These are phyloP conservation scores for Porites lutea DNA, from an alignment of 64 coral and sea anemone genomes.

Conservation along the genomic window DNA sequence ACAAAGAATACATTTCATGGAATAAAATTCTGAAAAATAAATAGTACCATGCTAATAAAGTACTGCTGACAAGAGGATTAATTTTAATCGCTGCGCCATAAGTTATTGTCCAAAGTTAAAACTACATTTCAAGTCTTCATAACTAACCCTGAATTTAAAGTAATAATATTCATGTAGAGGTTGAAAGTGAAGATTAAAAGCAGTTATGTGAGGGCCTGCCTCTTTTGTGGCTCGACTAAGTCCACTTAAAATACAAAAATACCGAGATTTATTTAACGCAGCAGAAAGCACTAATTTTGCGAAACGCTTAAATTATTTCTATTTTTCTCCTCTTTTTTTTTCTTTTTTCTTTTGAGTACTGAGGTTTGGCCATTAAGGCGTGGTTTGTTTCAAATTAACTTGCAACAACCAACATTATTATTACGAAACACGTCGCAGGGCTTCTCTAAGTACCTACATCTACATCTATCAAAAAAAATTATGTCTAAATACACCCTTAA, in stretches of 20 bases:
- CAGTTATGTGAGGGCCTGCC: conserved; percentile 39
- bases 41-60: too few relatives aligned
- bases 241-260: conserved; percentile 49
- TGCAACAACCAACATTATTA: neutral
- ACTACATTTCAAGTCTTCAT: too few relatives aligned
- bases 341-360: neutral
- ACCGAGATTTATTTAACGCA: conserved; percentile 24
- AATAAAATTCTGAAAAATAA: too few relatives aligned
- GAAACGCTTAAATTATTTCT: neutral
- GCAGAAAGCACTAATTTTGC: neutral
- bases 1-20: too few relatives aligned
- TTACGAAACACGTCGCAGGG: neutral
- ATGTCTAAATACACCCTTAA: neutral
- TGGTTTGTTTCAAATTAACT: neutral
- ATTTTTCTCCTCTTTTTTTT: neutral
- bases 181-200: neutral
- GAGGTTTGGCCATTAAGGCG: neutral
- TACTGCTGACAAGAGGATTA: too few relatives aligned
- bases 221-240: neutral
- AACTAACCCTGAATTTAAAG: too few relatives aligned
- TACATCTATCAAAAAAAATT: neutral
- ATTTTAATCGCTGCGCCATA: too few relatives aligned
- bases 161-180: neutral
- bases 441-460: neutral
- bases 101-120: too few relatives aligned